Evolutionary conservation across 2,888 invertebrate species (phyloP).

Genomic region (Odontocolon sp.): DNA sequence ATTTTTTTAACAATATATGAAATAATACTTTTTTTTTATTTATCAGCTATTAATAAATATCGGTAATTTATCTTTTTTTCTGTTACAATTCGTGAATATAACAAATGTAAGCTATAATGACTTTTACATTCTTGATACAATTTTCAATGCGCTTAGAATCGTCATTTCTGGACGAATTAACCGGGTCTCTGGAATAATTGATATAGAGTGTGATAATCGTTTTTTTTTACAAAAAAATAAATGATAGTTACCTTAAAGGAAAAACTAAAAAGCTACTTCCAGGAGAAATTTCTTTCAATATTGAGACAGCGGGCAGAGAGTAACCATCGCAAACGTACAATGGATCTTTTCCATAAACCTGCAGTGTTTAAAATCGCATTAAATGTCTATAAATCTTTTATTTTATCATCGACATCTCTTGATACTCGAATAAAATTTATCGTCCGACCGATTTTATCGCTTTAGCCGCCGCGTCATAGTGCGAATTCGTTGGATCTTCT

Average conservation of each 20-base stretch:
- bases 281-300: constrained; percentile 57
- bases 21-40: background rate
- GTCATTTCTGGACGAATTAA: constrained; percentile 35
- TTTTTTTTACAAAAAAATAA: background rate
- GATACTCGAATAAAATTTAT: background rate
- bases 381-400: background rate
- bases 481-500: constrained; percentile 63
- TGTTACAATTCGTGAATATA: constrained; percentile 62
- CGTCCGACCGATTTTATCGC: constrained; percentile 63
- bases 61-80: background rate
- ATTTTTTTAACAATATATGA: background rate
- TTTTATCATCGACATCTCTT: background rate
- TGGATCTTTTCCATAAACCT: constrained; percentile 64
- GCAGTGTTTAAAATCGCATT: background rate
- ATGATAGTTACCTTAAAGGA: constrained; percentile 62
- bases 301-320: constrained; percentile 64
- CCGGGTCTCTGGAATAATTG: constrained; percentile 58
- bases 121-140: constrained; percentile 64
- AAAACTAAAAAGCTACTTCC: constrained; percentile 63
- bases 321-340: constrained; percentile 64
- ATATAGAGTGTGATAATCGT: background rate
- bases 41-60: background rate
- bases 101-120: constrained; percentile 67
- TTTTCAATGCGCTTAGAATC: constrained; percentile 64
- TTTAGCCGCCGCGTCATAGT: constrained; percentile 63